A percentile compares a stretch with the other conserved stretches of the same genome.
phyloP scores from a whole-genome alignment of 1,140 invertebrate genomes.

The Steinernema khuongi region DNA sequence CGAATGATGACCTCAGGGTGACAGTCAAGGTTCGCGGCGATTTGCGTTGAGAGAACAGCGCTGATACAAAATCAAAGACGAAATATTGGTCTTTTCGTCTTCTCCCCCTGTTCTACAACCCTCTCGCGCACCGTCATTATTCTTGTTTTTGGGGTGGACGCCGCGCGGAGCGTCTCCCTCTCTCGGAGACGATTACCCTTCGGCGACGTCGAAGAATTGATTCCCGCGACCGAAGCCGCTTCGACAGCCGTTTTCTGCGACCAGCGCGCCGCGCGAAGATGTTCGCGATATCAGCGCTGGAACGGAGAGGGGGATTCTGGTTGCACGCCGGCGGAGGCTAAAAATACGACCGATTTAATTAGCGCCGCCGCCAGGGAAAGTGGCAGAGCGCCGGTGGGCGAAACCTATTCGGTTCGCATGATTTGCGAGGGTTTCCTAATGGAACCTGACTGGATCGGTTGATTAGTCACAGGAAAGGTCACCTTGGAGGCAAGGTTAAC shows the following conservation, averaged over 20 bases:
- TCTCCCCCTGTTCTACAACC: constrained; percentile 10
- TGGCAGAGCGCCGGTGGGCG: neutral
- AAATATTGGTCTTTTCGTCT: constrained; percentile 10
- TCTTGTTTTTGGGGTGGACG: constrained; percentile 16
- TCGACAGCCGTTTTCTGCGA: constrained; percentile 6
- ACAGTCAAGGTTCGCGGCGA: neutral
- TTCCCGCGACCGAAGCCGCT: neutral
- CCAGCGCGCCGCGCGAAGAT: neutral
- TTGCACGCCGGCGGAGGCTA: neutral
- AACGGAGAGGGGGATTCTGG: neutral
- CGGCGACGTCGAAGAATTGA: neutral
- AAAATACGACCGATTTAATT: neutral
- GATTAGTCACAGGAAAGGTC: neutral
- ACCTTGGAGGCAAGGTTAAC: no score
- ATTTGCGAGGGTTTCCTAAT: neutral
- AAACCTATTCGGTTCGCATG: neutral
- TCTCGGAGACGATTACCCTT: neutral
- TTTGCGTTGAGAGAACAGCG: constrained; percentile 15
- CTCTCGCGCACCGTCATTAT: constrained; percentile 9
- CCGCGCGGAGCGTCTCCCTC: neutral
- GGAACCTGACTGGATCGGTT: neutral
- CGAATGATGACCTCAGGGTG: constrained; percentile 16
- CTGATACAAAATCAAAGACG: constrained; percentile 15
- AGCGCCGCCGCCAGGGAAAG: neutral
- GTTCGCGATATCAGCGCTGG: neutral